These are phyloP conservation scores for Poecile montanus DNA, from an alignment of 2,797 vertebrate species.

Conservation along the genomic window DNA sequence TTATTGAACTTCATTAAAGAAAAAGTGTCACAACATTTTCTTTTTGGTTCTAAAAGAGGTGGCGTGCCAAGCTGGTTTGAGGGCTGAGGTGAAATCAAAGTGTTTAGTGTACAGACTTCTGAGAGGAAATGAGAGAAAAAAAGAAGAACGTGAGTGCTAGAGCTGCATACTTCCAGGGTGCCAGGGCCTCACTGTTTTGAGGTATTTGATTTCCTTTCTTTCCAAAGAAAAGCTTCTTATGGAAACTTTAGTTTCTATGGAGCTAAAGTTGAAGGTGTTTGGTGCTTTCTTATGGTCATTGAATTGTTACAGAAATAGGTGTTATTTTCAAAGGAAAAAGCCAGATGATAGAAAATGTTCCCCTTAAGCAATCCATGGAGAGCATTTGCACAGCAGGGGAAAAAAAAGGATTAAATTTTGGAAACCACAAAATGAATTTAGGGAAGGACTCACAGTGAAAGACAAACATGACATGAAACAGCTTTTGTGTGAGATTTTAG, in stretches of 20 bases:
- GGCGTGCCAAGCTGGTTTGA: not conserved
- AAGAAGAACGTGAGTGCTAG: not conserved
- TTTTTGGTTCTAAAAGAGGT: conserved; percentile 3
- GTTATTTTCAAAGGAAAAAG: conserved; percentile 28
- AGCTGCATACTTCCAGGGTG: not conserved
- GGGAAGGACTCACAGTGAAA: not conserved
- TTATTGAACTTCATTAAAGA: conserved; percentile 7
- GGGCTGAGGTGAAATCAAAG: conserved; percentile 16
- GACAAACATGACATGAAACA: not conserved
- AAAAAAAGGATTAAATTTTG: not conserved
- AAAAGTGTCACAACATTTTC: conserved; percentile 20
- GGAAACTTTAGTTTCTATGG: not conserved
- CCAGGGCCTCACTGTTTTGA: not conserved
- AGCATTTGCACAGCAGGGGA: not conserved
- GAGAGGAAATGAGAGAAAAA: conserved; percentile 18
- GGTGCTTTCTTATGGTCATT: not conserved
- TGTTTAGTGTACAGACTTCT: not conserved
- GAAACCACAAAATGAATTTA: not conserved
- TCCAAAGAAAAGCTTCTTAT: not conserved
- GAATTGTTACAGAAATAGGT: conserved; percentile 10
- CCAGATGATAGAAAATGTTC: not conserved
- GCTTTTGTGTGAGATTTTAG: not conserved
- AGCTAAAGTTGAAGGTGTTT: not conserved
- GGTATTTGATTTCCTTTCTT: not conserved
- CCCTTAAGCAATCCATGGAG: not conserved